phyloP scores from a whole-genome alignment of 2,888 invertebrate species.

The Platypus cylindrus region DNA sequence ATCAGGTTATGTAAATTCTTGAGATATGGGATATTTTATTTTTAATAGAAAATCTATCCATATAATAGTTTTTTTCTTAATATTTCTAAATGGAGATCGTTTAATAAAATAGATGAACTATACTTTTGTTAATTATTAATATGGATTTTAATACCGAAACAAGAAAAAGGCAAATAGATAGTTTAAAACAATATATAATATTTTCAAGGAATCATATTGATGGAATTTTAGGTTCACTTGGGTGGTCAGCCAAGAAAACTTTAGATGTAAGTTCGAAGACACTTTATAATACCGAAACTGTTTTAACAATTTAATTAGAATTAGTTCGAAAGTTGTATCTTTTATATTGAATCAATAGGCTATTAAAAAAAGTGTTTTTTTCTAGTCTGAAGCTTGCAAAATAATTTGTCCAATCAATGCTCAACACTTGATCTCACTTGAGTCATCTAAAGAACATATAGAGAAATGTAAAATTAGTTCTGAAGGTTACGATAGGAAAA shows the following conservation, averaged over 20 bases:
- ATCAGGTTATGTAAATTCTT: no score
- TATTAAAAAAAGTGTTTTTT: conserved; percentile 9
- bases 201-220: conserved; percentile 30
- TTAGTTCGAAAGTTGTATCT: conserved; percentile 2
- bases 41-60: no score
- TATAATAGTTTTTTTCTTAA: no score
- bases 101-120: no score
- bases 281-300: background rate
- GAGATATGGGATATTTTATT: no score
- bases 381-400: conserved; percentile 27
- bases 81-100: no score
- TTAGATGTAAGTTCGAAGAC: conserved; percentile 22
- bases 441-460: conserved; percentile 34
- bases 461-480: conserved; percentile 36
- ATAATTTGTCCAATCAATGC: conserved; percentile 37
- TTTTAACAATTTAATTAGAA: conserved; percentile 3
- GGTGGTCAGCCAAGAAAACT: conserved; percentile 29
- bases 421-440: conserved; percentile 35
- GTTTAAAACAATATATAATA: conserved; percentile 31
- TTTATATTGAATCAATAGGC: conserved; percentile 5
- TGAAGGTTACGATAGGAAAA: conserved; percentile 36
- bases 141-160: conserved; percentile 35
- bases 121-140: no score
- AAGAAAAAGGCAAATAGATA: conserved; percentile 32
- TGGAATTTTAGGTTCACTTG: conserved; percentile 27